Percentiles rank a stretch among this genome's conserved stretches.
Conservation (phyloP, 1,140 invertebrate genomes). For the Conus ventricosus region DNA sequence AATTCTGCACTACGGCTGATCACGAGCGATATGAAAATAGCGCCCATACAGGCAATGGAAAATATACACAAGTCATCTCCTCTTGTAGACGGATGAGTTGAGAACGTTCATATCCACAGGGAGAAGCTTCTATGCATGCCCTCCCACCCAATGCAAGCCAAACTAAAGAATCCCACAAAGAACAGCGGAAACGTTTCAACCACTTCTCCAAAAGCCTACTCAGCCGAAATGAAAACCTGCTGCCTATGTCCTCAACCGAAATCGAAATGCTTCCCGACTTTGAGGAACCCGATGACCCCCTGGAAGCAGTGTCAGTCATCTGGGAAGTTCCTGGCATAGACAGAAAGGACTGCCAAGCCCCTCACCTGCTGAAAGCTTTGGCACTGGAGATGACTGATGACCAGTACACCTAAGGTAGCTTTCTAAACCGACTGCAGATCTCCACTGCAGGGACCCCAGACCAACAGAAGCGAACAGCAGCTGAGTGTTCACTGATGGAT, state of each 20-base stretch:
- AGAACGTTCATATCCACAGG: neutral
- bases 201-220: neutral
- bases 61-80: neutral
- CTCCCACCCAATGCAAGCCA: too few species aligned
- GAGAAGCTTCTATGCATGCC: too few species aligned
- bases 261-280: neutral
- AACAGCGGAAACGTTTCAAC: neutral
- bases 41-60: slow-evolving; percentile 20
- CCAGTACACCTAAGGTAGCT: too few species aligned
- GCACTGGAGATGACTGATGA: neutral
- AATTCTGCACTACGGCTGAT: neutral
- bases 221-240: neutral
- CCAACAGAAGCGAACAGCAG: too few species aligned
- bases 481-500: neutral
- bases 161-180: too few species aligned
- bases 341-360: neutral
- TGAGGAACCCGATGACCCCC: neutral
- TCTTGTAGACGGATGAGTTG: neutral
- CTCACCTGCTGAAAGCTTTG: too few species aligned
- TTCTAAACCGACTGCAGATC: too few species aligned
- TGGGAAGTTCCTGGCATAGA: neutral
- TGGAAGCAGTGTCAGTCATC: too few species aligned
- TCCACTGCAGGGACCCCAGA: too few species aligned
- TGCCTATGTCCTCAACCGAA: neutral
- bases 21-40: slow-evolving; percentile 27